Evolutionary conservation across 2,888 invertebrate species (phyloP).

Genomic region (Sceliomorpha sp.): DNA sequence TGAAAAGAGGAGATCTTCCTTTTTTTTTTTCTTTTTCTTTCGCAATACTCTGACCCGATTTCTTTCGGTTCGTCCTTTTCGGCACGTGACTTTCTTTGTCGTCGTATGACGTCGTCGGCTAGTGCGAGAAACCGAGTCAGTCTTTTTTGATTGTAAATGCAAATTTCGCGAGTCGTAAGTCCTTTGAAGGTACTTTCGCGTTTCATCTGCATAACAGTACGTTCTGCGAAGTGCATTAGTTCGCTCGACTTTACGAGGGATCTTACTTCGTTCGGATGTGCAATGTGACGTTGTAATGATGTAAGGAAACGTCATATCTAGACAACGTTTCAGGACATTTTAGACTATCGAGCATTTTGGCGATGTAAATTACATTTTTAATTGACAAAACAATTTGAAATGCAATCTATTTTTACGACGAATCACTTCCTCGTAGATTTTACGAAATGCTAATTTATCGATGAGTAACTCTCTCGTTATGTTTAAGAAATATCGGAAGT

Average conservation of each 20-base stretch:
- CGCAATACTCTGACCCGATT: constrained; percentile 6
- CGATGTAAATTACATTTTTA: too few species aligned
- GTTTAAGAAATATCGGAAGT: too few species aligned
- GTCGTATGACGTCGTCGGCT: constrained; percentile 23
- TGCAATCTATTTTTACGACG: too few species aligned
- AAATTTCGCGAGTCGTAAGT: constrained; percentile 47
- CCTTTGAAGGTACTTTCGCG: constrained; percentile 27
- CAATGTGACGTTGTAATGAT: too few species aligned
- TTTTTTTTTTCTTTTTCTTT: constrained; percentile 15
- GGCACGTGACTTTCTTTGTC: constrained; percentile 31
- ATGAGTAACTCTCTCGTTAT: too few species aligned
- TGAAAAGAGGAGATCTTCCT: constrained; percentile 16
- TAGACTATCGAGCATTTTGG: too few species aligned
- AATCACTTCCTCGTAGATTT: too few species aligned
- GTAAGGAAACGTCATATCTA: too few species aligned
- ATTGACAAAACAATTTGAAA: too few species aligned
- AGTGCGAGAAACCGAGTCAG: constrained; percentile 20
- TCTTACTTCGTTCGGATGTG: not conserved
- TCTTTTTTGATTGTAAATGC: constrained; percentile 46
- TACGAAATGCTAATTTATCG: too few species aligned
- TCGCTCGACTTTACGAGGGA: not conserved
- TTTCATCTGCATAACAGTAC: not conserved
- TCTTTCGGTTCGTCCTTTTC: constrained; percentile 3
- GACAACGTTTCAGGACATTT: too few species aligned
- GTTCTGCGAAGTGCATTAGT: not conserved